phyloP scores from a whole-genome alignment of 2,113 vertebrate genomes.

The Motacilla tschutschensis region DNA sequence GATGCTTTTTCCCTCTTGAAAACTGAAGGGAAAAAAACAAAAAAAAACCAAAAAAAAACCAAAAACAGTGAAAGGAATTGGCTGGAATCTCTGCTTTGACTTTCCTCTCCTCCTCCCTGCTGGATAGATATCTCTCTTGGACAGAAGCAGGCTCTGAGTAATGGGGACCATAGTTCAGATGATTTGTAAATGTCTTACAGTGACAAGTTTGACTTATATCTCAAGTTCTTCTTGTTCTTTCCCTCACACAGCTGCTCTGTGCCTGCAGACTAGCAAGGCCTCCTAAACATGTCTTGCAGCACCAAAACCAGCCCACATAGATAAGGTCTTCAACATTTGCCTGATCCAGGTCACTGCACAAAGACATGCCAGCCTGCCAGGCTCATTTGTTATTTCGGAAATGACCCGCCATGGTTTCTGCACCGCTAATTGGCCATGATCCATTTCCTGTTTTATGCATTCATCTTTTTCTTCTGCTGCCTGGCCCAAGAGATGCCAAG shows the following conservation, averaged over 20 bases:
- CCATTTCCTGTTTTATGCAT: constrained; percentile 30
- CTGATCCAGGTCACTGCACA: constrained; percentile 47
- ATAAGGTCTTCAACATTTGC: background rate
- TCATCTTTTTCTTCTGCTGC: constrained; percentile 39
- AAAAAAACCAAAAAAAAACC: too few species aligned
- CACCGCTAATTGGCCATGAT: constrained; percentile 41
- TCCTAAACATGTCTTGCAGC: background rate
- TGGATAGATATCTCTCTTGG: constrained; percentile 17
- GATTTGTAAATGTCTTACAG: constrained; percentile 14
- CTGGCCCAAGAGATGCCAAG: background rate
- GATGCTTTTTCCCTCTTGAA: background rate
- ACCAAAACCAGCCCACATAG: background rate
- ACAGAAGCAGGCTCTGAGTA: constrained; percentile 28
- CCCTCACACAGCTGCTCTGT: background rate
- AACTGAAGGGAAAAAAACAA: background rate
- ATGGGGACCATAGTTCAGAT: constrained; percentile 43
- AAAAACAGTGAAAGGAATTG: background rate
- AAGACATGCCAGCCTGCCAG: constrained; percentile 30
- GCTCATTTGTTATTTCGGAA: constrained; percentile 57
- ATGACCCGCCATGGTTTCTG: constrained; percentile 30
- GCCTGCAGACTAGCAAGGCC: background rate
- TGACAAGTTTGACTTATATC: constrained; percentile 24
- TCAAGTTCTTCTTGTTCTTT: constrained; percentile 17
- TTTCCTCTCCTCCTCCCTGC: background rate
- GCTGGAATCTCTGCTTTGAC: background rate